A percentile compares a stretch with the other conserved stretches of the same genome.
These are phyloP conservation scores for Chaetogeoica ovagalla DNA, from an alignment of 2,888 invertebrate genomes.

Conservation along the genomic window DNA sequence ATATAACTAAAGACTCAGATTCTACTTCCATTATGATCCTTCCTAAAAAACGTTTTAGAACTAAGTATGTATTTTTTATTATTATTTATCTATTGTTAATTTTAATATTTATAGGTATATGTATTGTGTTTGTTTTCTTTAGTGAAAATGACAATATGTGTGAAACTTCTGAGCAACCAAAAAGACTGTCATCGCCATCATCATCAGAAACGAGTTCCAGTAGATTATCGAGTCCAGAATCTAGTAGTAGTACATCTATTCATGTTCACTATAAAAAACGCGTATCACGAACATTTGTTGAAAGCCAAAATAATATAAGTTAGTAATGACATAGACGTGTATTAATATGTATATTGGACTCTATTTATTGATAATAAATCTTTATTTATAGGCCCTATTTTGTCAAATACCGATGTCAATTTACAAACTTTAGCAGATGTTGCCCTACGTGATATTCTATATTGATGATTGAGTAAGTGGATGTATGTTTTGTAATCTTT, in stretches of 20 bases:
- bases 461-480: conserved; percentile 29
- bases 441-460: conserved; percentile 33
- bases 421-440: conserved; percentile 49
- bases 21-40: conserved; percentile 25
- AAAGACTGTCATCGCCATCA: conserved; percentile 40
- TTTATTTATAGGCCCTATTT: conserved; percentile 6
- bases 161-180: conserved; percentile 20
- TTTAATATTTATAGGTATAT: conserved; percentile 3
- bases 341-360: not conserved
- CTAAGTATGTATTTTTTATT: conserved; percentile 17
- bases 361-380: not conserved
- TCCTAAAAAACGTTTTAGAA: conserved; percentile 46
- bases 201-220: conserved; percentile 38
- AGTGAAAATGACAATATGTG: conserved; percentile 30
- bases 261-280: conserved; percentile 48
- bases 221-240: conserved; percentile 51
- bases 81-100: not conserved
- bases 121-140: not conserved
- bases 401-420: conserved; percentile 30
- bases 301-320: conserved; percentile 43
- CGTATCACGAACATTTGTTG: conserved; percentile 42
- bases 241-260: conserved; percentile 28
- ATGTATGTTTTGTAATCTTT: not conserved
- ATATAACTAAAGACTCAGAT: conserved; percentile 14
- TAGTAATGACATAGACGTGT: not conserved